Percentiles rank a stretch among this genome's conserved stretches.
Evolutionary conservation across 1,140 invertebrate species (phyloP).

Genomic region (Gerris buenoi): DNA sequence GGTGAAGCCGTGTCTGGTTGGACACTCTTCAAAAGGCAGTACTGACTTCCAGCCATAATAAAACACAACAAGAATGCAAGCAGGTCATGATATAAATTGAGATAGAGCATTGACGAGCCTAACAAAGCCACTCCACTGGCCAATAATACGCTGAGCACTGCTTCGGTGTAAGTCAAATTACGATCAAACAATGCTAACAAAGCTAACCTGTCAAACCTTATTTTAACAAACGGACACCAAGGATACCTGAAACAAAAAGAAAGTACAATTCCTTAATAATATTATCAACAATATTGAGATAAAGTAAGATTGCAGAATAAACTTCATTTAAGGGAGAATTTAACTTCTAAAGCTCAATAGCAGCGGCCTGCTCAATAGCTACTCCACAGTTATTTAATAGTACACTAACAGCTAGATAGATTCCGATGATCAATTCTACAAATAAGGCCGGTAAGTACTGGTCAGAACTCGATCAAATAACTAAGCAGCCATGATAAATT

Average conservation of each 20-base stretch:
- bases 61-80: constrained; percentile 91
- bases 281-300: background rate
- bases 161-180: constrained; percentile 72
- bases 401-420: no score
- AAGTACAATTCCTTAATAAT: background rate
- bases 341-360: constrained; percentile 9
- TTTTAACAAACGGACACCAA: constrained; percentile 47
- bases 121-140: constrained; percentile 74
- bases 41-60: constrained; percentile 91
- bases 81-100: constrained; percentile 79
- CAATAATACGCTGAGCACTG: constrained; percentile 65
- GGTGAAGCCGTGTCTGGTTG: constrained; percentile 97
- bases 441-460: no score
- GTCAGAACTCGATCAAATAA: no score
- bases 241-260: constrained; percentile 31
- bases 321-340: background rate
- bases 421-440: no score
- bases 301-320: background rate
- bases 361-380: no score
- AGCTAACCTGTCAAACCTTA: constrained; percentile 81
- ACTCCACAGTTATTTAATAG: no score
- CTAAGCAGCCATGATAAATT: no score
- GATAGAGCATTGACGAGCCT: constrained; percentile 66
- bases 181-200: constrained; percentile 84
- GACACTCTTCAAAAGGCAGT: constrained; percentile 94